Conservation (phyloP, 2,888 invertebrate species). For the Drosophila vallismaia region DNA sequence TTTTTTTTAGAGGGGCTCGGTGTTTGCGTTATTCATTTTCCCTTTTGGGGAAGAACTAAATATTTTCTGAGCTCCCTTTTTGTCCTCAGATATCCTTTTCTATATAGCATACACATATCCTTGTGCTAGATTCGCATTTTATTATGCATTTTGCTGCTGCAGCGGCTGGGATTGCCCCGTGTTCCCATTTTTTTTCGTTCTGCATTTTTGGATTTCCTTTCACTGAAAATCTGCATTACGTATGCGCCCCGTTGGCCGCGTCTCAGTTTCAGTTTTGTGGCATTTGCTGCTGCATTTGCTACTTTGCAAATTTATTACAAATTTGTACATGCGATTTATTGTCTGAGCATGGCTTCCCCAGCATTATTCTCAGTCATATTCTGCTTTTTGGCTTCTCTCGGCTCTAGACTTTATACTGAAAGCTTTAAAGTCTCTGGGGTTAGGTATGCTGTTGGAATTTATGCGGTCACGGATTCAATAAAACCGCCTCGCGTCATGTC, state of each 20-base stretch:
- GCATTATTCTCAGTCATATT: conserved; percentile 46
- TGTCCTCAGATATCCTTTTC: conserved; percentile 43
- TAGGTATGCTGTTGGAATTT: conserved; percentile 24
- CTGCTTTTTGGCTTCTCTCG: conserved; percentile 26
- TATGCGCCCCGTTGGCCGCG: conserved; percentile 65
- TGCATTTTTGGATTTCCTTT: conserved; percentile 19
- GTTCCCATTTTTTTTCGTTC: conserved; percentile 1
- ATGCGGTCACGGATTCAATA: conserved; percentile 61
- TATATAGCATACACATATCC: conserved; percentile 38
- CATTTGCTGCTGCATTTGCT: conserved; percentile 62
- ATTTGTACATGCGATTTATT: conserved; percentile 78
- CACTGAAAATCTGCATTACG: conserved; percentile 57
- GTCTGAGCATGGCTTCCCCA: conserved; percentile 59
- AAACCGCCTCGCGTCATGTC: conserved; percentile 52
- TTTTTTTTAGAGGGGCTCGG: conserved; percentile 4
- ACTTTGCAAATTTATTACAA: conserved; percentile 75
- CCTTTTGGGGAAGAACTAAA: conserved; percentile 26
- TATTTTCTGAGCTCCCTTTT: conserved; percentile 25
- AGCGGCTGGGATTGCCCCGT: conserved; percentile 23
- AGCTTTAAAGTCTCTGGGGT: conserved; percentile 36
- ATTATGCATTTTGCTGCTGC: conserved; percentile 69
- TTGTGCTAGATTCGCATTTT: conserved; percentile 66
- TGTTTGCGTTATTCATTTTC: conserved; percentile 51
- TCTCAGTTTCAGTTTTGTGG: conserved; percentile 45
- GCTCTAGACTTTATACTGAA: conserved; percentile 25